Evolutionary conservation across 2,888 invertebrate genomes (phyloP), one percentile per base, ranked within the genome.

Genomic region (Linnaemya tessellans): DNA sequence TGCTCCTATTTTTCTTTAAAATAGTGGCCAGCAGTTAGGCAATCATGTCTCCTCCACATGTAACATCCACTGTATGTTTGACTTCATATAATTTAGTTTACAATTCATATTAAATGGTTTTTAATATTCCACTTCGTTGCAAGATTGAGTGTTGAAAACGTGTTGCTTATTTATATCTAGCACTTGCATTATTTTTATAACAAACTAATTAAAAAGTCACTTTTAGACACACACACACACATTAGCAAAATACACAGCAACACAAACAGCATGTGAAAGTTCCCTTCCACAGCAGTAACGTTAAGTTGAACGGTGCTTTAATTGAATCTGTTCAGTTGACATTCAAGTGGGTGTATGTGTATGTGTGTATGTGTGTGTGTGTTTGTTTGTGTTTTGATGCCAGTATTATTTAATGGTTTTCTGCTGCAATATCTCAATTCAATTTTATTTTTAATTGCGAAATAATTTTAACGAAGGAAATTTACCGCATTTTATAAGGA

Each of bases 151-250:
- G n/a, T 10, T 54, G 1, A 38, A 54, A 51, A 68, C 35, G 64
- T 73, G 71, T 49, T 71, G 64, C 56, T 30, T 54, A 18, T 56
- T 80, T 71, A 11, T 43, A 51, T 79, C 54, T 30, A 30, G 30
- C 30, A 30, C 30, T 30, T 5, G 30, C 5, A 30, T 30, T 35
- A 49, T 30, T 67, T 64, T 22, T n/a, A 13, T 30, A 30, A 46
- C 60, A 51, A 79, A 79, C 62, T 70, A 79, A 79, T 79, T 79
- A 79, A 80, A 80, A 71, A 71, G 64, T 71, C 71, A 71, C 30
- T 67, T 49, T 22, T 11, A 49, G n/a, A 25, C 46, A 46, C 64
- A 64, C 22, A 64, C 9, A 25, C 46, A 46, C 64, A 64, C 22
- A 64, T n/a, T 1, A 4, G 9, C n/a, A 38, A 35, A n/a, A 10